Evolutionary conservation across 2,113 vertebrate species (phyloP), one percentile per base, ranked within the genome.

Genomic region (Litocranius walleri): DNA sequence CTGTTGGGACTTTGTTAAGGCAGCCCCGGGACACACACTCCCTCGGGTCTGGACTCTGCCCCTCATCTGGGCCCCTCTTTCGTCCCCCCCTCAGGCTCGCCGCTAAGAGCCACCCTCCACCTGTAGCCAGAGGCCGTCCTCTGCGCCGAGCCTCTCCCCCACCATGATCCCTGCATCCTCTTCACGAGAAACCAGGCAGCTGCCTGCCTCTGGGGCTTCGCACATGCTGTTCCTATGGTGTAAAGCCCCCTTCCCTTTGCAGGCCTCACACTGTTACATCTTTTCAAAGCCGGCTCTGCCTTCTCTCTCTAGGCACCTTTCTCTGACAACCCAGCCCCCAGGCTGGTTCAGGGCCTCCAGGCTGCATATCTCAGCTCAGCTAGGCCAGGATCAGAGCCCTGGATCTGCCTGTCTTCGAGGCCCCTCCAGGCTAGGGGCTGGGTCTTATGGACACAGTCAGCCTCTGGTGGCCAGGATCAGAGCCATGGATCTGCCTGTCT

Each of bases 1-100:
- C 56, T 88, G 74, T 83, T 40, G 77, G 61, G 33, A 11, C 21
- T 96, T 93, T 93, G 43, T 88, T 81, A 88, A 40, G 62, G 30
- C 29, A 64, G 62, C 45, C 33, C 12, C 12, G 36, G 45, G 77
- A 83, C 56, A 62, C 21, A 62, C 29, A 25, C 25, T 36, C 16
- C 10, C 5, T 29, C 15, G 12, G 64, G 25, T 80, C 56, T 7
- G 36, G 13, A 25, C 12, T 90, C 91, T 90, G 29, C n/a, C 80
- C 45, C 16, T 45, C 29, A 43, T 59, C 74, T 43, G n/a, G 2
- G 25, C n/a, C 1, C 43, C 0, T 29, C n/a, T 77, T 45, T 0
- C 9, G 10, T 45, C 6, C 43, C 23, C 33, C 33, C 19, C 78
- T 25, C 36, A 56, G 52, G 12, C 62, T 92, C 12, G 1, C 27